Evolutionary conservation across 2,888 invertebrate genomes (phyloP).

Genomic region (Rotaria sp.): DNA sequence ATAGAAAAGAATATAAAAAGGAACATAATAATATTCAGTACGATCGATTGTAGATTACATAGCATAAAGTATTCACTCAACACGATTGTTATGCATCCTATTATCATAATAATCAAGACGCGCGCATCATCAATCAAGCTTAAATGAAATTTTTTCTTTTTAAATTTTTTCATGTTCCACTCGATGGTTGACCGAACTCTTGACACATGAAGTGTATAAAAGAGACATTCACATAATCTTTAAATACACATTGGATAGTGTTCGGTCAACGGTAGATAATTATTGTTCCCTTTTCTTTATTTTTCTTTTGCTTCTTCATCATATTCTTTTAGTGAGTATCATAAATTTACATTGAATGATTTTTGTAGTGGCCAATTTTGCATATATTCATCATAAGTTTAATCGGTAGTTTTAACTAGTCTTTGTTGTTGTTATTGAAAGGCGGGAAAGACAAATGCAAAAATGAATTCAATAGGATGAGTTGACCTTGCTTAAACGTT

Average conservation of each 20-base stretch:
- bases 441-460: background rate
- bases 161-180: background rate
- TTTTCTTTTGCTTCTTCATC: background rate
- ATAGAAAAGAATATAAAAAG: background rate
- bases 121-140: background rate
- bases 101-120: background rate
- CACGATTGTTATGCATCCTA: background rate
- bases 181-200: background rate
- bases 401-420: background rate
- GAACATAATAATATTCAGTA: background rate
- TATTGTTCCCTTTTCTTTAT: background rate
- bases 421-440: background rate
- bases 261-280: background rate
- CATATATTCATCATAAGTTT: background rate
- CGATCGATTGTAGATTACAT: background rate
- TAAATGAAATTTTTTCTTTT: background rate
- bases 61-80: background rate
- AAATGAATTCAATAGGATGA: conserved; percentile 3
- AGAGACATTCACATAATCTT: background rate
- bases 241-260: background rate
- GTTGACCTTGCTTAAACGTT: conserved; percentile 3
- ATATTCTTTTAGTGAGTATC: background rate
- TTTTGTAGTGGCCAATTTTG: background rate
- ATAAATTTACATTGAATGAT: background rate
- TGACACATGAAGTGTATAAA: background rate